These are phyloP conservation scores for Scaptomyza tumidula DNA, from an alignment of 2,888 invertebrate genomes.

Conservation along the genomic window DNA sequence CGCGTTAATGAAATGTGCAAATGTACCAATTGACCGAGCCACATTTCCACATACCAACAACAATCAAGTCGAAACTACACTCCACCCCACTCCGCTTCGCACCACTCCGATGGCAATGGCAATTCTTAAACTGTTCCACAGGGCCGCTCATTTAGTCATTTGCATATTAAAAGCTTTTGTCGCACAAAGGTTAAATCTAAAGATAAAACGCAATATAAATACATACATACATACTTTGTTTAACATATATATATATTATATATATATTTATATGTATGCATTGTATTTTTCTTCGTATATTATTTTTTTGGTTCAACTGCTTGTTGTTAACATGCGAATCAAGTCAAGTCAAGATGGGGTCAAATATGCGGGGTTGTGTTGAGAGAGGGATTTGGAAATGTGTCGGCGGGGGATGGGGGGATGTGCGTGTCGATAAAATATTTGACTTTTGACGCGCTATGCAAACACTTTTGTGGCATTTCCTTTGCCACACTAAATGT, in stretches of 20 bases:
- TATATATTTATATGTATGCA: constrained; percentile 4
- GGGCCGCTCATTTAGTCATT: constrained; percentile 75
- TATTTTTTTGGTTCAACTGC: constrained; percentile 29
- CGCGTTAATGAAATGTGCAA: constrained; percentile 78
- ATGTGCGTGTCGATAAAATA: constrained; percentile 78
- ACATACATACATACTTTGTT: constrained; percentile 7
- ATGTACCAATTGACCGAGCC: constrained; percentile 75
- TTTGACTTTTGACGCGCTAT: constrained; percentile 75
- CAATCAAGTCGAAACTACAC: not conserved
- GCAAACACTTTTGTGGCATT: constrained; percentile 75
- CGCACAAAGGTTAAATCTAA: constrained; percentile 80
- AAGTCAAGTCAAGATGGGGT: constrained; percentile 39
- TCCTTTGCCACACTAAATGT: constrained; percentile 35
- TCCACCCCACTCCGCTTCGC: not conserved
- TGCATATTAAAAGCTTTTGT: constrained; percentile 81
- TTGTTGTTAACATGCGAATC: constrained; percentile 77
- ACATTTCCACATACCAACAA: constrained; percentile 59
- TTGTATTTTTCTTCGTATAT: constrained; percentile 23
- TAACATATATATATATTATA: constrained; percentile 17
- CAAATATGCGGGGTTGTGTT: constrained; percentile 22
- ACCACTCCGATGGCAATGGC: not conserved
- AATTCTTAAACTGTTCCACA: constrained; percentile 36
- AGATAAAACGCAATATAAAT: constrained; percentile 70
- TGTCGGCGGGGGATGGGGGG: constrained; percentile 51
- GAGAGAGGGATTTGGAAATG: not conserved